Base-by-base conservation (phyloP, 2,888 invertebrate genomes). In the Pristionchus arcanus region DNA sequence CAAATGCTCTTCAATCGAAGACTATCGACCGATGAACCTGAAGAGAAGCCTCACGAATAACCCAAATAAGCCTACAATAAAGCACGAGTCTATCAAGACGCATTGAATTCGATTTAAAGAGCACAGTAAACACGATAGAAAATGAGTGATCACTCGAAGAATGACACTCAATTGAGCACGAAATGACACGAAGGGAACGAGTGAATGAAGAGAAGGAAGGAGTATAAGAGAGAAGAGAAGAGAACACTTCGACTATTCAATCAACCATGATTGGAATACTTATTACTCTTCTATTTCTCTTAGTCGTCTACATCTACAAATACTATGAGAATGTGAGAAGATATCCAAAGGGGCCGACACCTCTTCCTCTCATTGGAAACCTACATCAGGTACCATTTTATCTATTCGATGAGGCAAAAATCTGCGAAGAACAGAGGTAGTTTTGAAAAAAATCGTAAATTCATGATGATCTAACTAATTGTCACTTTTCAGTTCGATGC, bases 321-420 rank as follows among this genome's bases (percentile, higher is more conserved):
- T 86, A 86, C 42, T 86, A 86, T 42, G 49, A 87, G 71, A 87
- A 87, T 34, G 87, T 87, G 37, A 3, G 71, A 34, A 66, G 71
- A 59, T 87, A 87, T 34, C 87, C 87, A 4, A 68, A 49, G n/a
- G 87, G 87, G 5, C 87, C 87, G 28, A 66, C 68, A 13, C 87
- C 87, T 25, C 53, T 71, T 42, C 87, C 87, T 31, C 53, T 87
- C 49, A 71, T 87, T n/a, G 87, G 87, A 66, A 87, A 87, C 53
- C 87, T 87, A 9, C 53, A 49, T 71, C 66, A 71, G 55, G 87
- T 87, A 74, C 25, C 49, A 83, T 25, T 49, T 49, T 49, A 49
- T 49, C 13, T 13, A 13, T 49, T 49, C 9, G 11, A 49, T 49
- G 42, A 9, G 42, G 42, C 1, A 49, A 49, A 49, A 49, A 7